These are phyloP conservation scores for Ostrea edulis DNA, from an alignment of 1,140 invertebrate species.

Conservation along the genomic window DNA sequence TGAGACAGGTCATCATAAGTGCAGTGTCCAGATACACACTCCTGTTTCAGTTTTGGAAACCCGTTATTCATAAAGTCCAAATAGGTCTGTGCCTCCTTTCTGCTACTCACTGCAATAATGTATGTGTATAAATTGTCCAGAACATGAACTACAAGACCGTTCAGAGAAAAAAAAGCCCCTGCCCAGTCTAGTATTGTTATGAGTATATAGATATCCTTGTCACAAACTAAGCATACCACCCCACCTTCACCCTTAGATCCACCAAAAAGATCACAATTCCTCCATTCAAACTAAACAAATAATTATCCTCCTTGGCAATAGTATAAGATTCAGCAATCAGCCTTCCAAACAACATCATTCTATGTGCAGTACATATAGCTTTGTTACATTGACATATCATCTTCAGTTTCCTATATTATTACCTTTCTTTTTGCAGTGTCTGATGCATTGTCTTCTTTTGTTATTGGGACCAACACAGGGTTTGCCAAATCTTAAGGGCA, in stretches of 20 bases:
- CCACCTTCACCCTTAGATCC: no score
- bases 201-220: no score
- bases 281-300: no score
- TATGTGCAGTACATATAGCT: neutral
- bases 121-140: neutral
- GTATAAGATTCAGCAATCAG: neutral
- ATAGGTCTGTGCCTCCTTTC: slow-evolving; percentile 1
- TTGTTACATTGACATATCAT: neutral
- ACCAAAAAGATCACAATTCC: no score
- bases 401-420: neutral
- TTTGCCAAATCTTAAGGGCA: neutral
- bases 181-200: no score
- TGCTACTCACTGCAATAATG: neutral
- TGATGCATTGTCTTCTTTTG: neutral
- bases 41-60: slow-evolving; percentile 6
- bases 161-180: no score
- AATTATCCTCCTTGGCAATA: neutral
- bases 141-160: no score
- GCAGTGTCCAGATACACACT: neutral
- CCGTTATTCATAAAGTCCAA: neutral
- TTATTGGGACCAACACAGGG: neutral
- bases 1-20: slow-evolving; percentile 7
- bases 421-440: slow-evolving; percentile 14
- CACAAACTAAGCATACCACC: no score
- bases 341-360: neutral